Base-by-base conservation (phyloP, 2,113 vertebrate species). In the Lepus timidus region DNA sequence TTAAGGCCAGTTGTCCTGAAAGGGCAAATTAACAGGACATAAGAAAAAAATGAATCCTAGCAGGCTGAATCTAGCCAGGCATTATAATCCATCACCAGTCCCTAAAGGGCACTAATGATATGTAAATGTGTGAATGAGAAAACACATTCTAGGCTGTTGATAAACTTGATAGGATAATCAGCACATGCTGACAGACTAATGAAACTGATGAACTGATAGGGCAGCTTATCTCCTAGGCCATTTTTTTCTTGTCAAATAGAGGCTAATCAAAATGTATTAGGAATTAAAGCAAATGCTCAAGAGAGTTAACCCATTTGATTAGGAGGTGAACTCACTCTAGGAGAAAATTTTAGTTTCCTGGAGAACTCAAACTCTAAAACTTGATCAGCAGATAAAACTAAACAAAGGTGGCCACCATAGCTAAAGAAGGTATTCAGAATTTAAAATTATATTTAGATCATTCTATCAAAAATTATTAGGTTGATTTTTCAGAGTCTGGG, bases 161-260 rank as follows among this genome's bases (percentile, higher is more conserved):
- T 96, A 97, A 92, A 23, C 90, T 70, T 93, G 96, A 73, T 95
- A 96, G 89, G 97, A 73, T 95, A 96, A 98, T 96, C 93, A 97
- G 87, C 44, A 97, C 96, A 96, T 74, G 52, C 65, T 96, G 93
- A 96, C 67, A 98, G 93, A 80, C 31, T 98, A 93, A 97, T 95
- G 95, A 96, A 97, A 96, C 29, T 83, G 90, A 96, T 94, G 62
- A 95, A 97, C 78, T 61, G 94, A 88, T 36, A 94, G 85, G 89
- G 96, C 85, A 71, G 74, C 89, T 96, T 96, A 95, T 96, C 95
- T 97, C 70, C 80, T 74, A 88, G 64, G 86, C 13, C 91, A 64
- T 80, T 88, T 90, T 67, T 85, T 14, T 23, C 80, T 92, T 92
- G 92, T 97, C 97, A 97, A 92, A 97, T 73, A 74, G 74, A 96